Base-by-base conservation (phyloP, 1,140 invertebrate species). In the Cyrtorhinus lividipennis region DNA sequence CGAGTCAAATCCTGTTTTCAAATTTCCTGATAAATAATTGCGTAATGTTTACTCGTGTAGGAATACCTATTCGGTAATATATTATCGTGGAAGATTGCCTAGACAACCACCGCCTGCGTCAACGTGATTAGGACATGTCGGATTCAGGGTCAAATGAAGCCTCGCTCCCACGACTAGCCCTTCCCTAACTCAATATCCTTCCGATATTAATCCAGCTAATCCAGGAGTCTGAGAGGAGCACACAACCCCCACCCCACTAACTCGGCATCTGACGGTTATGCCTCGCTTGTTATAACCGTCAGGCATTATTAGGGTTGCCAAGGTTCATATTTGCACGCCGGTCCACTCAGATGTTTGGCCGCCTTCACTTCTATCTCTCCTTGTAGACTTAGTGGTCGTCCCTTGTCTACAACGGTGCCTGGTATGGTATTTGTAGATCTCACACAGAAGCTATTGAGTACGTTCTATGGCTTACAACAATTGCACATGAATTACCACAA, bases 171-270 rank as follows among this genome's bases (percentile, higher is more conserved):
- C n/a, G n/a, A n/a, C 48, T 53, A 12, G 20, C 5, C 8, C 48
- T 20, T 22, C 48, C 48, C 20, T 20, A 53, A 53, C 48, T 53
- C 48, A 53, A 53, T 53, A 53, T 53, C 20, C 48, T 53, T 20
- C 20, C 48, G 20, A 53, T 53, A 53, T 53, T 53, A 53, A 53
- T 53, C 48, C 48, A 53, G 20, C 48, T 53, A 53, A 53, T 53
- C 48, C 48, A 20, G 48, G 18, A 53, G 48, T 10, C 3, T 8
- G 18, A 5, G 20, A 8, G 5, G 48, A 8, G 8, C 5, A 20
- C 48, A 5, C 8, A 12, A 15, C 20, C 48, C 20, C 48, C 48
- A 53, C 48, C 48, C 20, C 20, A 53, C 20, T 53, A n/a, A n/a
- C n/a, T n/a, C n/a, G n/a, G n/a, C n/a, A n/a, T n/a, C n/a, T n/a